Base-by-base conservation (phyloP, 92 coral and sea anemone species). In the Hydrozoanthus gracilis region DNA sequence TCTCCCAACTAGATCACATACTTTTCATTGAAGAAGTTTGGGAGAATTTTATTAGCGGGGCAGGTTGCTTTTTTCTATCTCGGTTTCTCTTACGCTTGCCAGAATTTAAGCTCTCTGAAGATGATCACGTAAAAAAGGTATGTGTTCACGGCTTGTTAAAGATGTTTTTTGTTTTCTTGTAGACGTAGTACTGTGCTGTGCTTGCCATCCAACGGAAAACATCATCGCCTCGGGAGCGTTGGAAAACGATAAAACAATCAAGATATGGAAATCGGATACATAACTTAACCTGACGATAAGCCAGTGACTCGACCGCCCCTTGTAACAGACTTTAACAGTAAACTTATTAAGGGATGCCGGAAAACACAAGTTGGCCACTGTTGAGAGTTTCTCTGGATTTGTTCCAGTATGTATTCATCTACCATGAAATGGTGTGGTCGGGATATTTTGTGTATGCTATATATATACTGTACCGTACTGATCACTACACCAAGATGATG, bases 101-200 rank as follows among this genome's bases (percentile, higher is more conserved):
- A 27, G 39, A 27, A 27, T 27, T 27, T 27, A 27, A 27, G 39
- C 39, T 27, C 39, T 27, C 39, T 27, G 39, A 27, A 27, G 39
- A 27, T 27, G 39, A 27, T 27, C 39, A 27, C 39, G 39, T 27
- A 27, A 27, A 27, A 27, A 27, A 27, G 39, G 39, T 2, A 27
- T 27, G 39, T 27, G 39, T 27, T 27, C 1, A 27, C 39, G 39
- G 39, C 39, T 27, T 27, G 39, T 27, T 27, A 27, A 27, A 27
- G 39, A 27, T 74, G 0, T 17, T 12, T 73, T 60, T 71, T 76
- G 49, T 70, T 83, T 8, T 61, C 7, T 74, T 85, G 12, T 70
- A 96, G 99, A 96, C 82, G 99, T 96, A 55, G 98, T 96, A 18
- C 93, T 96, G 8, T 96, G 99, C 73, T 96, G 98, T 72, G 99